Conservation (phyloP, 2,113 vertebrate species). For the Corvus moneduloides region DNA sequence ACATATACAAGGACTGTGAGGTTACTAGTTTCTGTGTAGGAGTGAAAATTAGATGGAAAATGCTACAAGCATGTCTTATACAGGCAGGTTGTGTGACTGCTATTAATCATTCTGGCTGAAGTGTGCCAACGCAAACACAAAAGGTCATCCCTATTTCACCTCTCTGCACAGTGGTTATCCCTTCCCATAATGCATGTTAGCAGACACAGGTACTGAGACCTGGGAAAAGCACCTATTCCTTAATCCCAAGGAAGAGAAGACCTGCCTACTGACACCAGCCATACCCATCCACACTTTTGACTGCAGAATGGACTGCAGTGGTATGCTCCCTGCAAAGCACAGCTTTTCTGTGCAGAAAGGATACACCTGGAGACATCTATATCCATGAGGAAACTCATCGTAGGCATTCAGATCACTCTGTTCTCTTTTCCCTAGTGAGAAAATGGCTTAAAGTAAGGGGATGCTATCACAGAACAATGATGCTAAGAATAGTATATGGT, state of each 20-base stretch:
- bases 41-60: neutral
- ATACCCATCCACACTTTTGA: neutral
- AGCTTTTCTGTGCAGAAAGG: accelerated
- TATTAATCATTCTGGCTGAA: neutral
- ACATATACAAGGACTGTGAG: neutral
- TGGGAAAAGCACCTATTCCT: neutral
- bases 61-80: neutral
- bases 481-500: neutral
- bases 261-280: neutral
- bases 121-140: neutral
- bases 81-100: neutral
- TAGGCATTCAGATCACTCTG: neutral
- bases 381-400: neutral
- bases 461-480: neutral
- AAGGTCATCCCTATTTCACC: neutral
- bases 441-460: neutral
- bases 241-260: neutral
- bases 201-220: neutral
- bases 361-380: neutral
- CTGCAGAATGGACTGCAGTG: neutral
- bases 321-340: neutral
- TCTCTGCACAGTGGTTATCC: neutral
- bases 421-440: neutral
- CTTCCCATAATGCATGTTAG: neutral
- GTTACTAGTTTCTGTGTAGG: neutral